phyloP scores from a whole-genome alignment of 2,888 invertebrate species.

The Atherix ibis region DNA sequence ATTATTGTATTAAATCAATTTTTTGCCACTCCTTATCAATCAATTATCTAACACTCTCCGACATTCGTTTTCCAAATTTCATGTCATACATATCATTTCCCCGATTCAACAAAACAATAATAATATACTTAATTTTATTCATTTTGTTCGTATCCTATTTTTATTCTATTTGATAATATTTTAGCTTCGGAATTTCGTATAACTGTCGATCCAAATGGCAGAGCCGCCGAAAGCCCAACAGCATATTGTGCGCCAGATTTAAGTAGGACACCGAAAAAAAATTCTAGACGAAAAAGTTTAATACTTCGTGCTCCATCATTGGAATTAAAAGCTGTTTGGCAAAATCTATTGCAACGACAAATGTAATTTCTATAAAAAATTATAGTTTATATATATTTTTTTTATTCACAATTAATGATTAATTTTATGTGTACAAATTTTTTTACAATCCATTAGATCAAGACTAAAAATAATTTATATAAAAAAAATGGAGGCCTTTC shows the following conservation, averaged over 20 bases:
- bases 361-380: too few relatives aligned
- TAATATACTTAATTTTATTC: neutral
- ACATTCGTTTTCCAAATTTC: too few relatives aligned
- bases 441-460: too few relatives aligned
- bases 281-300: conserved; percentile 49
- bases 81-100: too few relatives aligned
- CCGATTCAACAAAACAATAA: too few relatives aligned
- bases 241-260: conserved; percentile 56
- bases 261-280: conserved; percentile 44
- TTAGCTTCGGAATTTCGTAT: conserved; percentile 73
- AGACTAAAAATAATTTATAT: too few relatives aligned
- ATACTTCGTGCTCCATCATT: conserved; percentile 65
- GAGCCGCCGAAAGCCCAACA: conserved; percentile 52
- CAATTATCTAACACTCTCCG: too few relatives aligned
- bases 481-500: too few relatives aligned
- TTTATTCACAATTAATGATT: conserved; percentile 4
- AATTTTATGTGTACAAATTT: too few relatives aligned
- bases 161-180: neutral
- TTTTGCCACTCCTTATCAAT: too few relatives aligned
- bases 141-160: conserved; percentile 1
- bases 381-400: neutral
- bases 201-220: conserved; percentile 48
- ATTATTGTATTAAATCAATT: too few relatives aligned
- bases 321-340: conserved; percentile 81
- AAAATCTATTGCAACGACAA: conserved; percentile 71